phyloP scores from a whole-genome alignment of 2,113 vertebrate species.

The Oreocharis arfaki region DNA sequence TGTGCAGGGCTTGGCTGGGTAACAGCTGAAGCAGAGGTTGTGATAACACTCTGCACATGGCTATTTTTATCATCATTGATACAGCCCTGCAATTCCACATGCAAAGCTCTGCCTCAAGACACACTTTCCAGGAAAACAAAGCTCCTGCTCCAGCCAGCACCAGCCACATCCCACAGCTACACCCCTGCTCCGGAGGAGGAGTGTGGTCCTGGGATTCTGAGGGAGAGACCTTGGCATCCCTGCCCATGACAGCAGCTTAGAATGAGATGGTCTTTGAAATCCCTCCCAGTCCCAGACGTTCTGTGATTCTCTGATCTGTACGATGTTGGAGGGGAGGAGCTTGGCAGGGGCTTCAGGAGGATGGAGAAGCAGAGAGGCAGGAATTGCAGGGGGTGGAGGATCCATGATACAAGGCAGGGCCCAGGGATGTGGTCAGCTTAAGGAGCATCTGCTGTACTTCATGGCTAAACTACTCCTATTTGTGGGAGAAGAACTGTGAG shows the following conservation, averaged over 20 bases:
- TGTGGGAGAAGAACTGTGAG: not conserved
- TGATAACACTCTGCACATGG: constrained; percentile 16
- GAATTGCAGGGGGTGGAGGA: not conserved
- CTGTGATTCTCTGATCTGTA: not conserved
- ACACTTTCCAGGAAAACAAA: not conserved
- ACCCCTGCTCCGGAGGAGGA: not conserved
- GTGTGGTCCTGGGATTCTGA: not conserved
- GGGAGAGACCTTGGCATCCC: not conserved
- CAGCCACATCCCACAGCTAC: not conserved
- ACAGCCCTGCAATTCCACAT: not conserved
- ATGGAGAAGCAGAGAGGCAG: not conserved
- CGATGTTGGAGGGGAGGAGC: not conserved
- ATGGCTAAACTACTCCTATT: not conserved
- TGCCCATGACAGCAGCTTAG: not conserved
- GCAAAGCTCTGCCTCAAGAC: not conserved
- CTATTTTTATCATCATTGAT: constrained; percentile 39
- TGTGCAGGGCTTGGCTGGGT: not conserved
- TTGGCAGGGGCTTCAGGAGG: not conserved
- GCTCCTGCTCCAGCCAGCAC: not conserved
- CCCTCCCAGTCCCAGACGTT: not conserved
- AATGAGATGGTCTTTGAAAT: not conserved
- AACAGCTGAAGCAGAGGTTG: constrained; percentile 24
- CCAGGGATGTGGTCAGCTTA: not conserved
- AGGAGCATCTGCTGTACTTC: not conserved
- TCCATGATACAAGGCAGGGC: not conserved